These are phyloP conservation scores for Tylochromis polylepis DNA, from an alignment of 2,113 vertebrate genomes.

Conservation along the genomic window DNA sequence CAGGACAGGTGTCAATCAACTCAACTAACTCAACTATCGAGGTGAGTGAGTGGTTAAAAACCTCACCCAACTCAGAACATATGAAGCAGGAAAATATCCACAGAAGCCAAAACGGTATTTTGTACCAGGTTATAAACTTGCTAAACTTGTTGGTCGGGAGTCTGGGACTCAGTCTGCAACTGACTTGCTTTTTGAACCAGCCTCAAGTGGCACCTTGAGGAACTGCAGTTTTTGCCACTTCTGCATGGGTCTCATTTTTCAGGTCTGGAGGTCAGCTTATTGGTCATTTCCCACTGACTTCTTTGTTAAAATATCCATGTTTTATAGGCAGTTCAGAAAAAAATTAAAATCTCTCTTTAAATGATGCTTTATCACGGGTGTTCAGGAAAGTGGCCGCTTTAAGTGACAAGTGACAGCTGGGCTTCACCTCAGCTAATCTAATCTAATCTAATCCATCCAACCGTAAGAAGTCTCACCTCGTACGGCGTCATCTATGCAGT, in stretches of 20 bases:
- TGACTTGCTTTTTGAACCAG: not conserved
- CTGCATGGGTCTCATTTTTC: not conserved
- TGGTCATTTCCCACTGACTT: not conserved
- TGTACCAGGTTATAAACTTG: not conserved
- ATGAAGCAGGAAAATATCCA: not conserved
- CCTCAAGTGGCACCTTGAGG: not conserved
- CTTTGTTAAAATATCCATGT: not conserved
- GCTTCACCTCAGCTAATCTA: not conserved
- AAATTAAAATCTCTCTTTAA: not conserved
- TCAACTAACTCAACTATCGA: not conserved
- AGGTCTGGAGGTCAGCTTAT: not conserved
- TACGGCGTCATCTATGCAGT: slow-evolving; percentile 39
- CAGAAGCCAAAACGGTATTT: not conserved
- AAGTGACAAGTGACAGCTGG: not conserved
- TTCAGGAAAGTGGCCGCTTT: not conserved
- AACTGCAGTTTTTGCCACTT: not conserved
- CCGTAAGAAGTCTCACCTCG: slow-evolving; percentile 15
- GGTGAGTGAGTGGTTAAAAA: not conserved
- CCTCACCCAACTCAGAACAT: not conserved
- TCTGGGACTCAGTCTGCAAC: no score
- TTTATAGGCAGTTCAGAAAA: not conserved
- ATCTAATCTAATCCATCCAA: not conserved
- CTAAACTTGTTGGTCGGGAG: not conserved
- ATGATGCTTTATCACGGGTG: not conserved
- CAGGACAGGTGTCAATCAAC: not conserved